Conservation (phyloP, 2,888 invertebrate genomes). For the Macrosoma leucophasiata region DNA sequence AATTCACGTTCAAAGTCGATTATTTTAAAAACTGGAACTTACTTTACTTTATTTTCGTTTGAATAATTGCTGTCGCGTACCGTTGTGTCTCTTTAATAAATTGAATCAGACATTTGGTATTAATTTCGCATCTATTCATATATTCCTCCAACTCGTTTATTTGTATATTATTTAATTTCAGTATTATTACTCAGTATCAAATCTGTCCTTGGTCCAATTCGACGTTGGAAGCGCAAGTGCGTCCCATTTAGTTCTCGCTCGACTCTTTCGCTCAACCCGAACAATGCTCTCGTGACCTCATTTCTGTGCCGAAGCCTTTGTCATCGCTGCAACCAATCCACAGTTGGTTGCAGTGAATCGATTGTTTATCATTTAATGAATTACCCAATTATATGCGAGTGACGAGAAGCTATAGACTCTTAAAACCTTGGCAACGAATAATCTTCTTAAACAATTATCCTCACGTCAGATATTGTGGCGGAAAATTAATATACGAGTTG, state of each 20-base stretch:
- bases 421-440: too few species aligned
- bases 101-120: conserved; percentile 1
- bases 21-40: conserved; percentile 46
- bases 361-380: conserved; percentile 40
- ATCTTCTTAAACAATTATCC: too few species aligned
- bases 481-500: conserved; percentile 31
- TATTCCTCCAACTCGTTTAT: too few species aligned
- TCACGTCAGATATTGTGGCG: too few species aligned
- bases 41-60: conserved; percentile 30
- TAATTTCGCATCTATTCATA: background rate
- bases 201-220: conserved; percentile 35
- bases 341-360: too few species aligned
- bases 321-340: conserved; percentile 46
- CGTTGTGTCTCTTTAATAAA: conserved; percentile 23
- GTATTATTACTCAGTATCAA: conserved; percentile 6
- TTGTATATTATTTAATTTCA: conserved; percentile 4
- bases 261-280: conserved; percentile 38
- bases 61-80: conserved; percentile 22
- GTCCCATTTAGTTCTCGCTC: conserved; percentile 40
- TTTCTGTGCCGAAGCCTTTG: conserved; percentile 43
- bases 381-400: conserved; percentile 28
- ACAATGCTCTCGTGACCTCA: conserved; percentile 55
- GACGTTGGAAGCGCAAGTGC: conserved; percentile 35
- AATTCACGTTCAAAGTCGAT: conserved; percentile 65
- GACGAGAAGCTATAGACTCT: too few species aligned